Conservation (phyloP, 2,113 vertebrate species). For the Microcebus tavaratra region DNA sequence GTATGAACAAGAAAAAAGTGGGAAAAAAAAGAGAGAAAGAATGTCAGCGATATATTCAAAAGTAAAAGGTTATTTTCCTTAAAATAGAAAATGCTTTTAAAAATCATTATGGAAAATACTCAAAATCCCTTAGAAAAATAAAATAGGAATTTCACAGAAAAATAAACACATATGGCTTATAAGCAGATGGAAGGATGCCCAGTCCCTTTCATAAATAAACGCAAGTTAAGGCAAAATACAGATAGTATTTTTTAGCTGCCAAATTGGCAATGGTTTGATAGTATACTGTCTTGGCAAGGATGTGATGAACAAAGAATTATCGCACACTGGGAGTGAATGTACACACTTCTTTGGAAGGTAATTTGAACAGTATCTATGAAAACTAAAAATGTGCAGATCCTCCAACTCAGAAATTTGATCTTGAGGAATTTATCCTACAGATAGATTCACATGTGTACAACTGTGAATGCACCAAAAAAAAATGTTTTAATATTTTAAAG, state of each 20-base stretch:
- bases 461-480: neutral
- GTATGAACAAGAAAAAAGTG: neutral
- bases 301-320: constrained; percentile 31
- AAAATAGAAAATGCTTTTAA: constrained; percentile 37
- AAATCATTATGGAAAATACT: constrained; percentile 37
- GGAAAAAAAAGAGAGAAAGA: neutral
- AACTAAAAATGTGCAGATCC: neutral
- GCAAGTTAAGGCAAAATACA: constrained; percentile 55
- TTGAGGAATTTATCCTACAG: constrained; percentile 32
- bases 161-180: constrained; percentile 56
- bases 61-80: neutral
- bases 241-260: constrained; percentile 42
- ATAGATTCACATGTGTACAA: neutral
- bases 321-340: neutral
- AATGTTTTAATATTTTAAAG: neutral
- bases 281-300: constrained; percentile 42
- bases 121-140: constrained; percentile 23
- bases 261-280: constrained; percentile 56
- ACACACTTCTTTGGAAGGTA: constrained; percentile 25
- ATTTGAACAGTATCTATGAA: constrained; percentile 38
- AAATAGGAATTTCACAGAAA: constrained; percentile 25
- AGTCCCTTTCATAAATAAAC: constrained; percentile 49
- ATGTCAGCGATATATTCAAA: neutral
- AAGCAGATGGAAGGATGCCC: constrained; percentile 42
- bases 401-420: constrained; percentile 36